Conservation (phyloP, 35 echinoderm and acorn worm species). For the Heliocidaris erythrogramma region DNA sequence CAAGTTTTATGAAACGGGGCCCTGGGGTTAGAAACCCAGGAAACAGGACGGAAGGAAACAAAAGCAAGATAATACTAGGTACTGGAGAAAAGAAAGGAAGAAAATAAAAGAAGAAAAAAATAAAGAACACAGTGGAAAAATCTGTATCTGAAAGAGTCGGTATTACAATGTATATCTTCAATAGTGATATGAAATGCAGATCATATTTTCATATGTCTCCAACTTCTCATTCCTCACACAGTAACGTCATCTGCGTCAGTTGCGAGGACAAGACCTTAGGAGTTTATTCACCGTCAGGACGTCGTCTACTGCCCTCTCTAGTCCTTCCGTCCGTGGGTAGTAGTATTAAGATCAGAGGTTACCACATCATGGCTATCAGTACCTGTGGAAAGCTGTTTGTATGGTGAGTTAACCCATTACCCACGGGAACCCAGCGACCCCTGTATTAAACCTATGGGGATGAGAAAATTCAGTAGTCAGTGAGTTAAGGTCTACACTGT, state of each 20-base stretch:
- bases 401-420: constrained; percentile 55
- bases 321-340: constrained; percentile 73
- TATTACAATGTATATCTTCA: neutral
- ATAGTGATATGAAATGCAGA: neutral
- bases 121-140: no score
- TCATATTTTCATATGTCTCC: neutral
- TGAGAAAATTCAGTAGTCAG: no score
- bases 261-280: constrained; percentile 82
- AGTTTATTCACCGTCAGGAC: constrained; percentile 66
- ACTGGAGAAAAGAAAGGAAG: no score
- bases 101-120: no score
- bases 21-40: no score
- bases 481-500: no score
- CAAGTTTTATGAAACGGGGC: no score
- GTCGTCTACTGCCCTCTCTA: constrained; percentile 66
- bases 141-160: no score
- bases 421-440: no score
- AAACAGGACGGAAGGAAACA: no score
- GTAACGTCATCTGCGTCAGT: constrained; percentile 65
- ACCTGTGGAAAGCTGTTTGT: constrained; percentile 75
- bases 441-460: neutral
- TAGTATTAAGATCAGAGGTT: constrained; percentile 70
- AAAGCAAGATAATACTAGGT: no score
- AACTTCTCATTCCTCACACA: neutral
- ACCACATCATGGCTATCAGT: constrained; percentile 72